phyloP scores from a whole-genome alignment of 2,113 vertebrate species.

The Nematolebias whitei region DNA sequence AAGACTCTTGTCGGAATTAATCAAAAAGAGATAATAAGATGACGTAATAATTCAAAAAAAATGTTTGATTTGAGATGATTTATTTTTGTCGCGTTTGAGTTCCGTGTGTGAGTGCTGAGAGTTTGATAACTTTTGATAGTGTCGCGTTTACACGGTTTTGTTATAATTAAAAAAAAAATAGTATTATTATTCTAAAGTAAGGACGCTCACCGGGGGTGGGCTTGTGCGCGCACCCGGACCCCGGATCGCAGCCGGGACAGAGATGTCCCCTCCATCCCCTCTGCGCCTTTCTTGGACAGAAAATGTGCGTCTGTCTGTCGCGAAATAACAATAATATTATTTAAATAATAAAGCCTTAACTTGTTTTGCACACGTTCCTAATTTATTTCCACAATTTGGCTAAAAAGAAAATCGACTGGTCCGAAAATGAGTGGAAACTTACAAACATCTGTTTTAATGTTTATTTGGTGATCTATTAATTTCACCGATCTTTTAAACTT shows the following conservation, averaged over 20 bases:
- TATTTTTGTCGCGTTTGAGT: not conserved
- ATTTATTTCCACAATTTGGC: conserved; percentile 1
- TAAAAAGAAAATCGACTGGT: conserved; percentile 7
- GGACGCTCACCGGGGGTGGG: not conserved
- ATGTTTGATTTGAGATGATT: not conserved
- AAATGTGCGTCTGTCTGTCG: not conserved
- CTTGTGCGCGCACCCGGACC: conserved; percentile 24
- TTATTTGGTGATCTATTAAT: not conserved
- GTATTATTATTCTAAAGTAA: too few relatives aligned
- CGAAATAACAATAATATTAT: too few relatives aligned
- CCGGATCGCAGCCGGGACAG: conserved; percentile 21
- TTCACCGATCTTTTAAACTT: conserved; percentile 4
- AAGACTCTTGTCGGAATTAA: too few relatives aligned
- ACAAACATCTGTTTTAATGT: not conserved
- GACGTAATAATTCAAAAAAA: too few relatives aligned
- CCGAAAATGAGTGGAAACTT: conserved; percentile 1
- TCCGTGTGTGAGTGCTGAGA: not conserved
- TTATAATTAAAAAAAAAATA: too few relatives aligned
- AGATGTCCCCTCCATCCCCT: not conserved
- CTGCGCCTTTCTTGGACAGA: not conserved
- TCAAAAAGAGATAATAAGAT: too few relatives aligned
- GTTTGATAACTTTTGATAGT: not conserved
- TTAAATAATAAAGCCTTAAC: too few relatives aligned
- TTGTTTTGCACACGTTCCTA: not conserved
- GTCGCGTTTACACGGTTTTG: too few relatives aligned